These are phyloP conservation scores for Notamacropus eugenii DNA, from an alignment of 2,797 vertebrate species.

Conservation along the genomic window DNA sequence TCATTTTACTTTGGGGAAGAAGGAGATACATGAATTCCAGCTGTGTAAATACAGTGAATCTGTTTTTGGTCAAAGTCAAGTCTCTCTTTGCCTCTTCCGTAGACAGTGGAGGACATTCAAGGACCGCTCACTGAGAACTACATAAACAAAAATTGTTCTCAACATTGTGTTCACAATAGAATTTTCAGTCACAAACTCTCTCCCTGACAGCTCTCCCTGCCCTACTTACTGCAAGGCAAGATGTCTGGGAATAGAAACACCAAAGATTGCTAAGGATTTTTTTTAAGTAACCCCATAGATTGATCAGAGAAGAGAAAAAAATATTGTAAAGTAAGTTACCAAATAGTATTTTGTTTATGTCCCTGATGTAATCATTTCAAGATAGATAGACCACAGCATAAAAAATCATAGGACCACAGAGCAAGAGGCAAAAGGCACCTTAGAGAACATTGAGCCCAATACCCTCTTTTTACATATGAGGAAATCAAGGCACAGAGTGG, in stretches of 20 bases:
- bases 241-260: not conserved
- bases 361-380: not conserved
- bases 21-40: not conserved
- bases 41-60: constrained; percentile 4
- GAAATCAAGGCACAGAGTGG: not conserved
- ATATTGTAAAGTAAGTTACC: not conserved
- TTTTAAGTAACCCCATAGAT: not conserved
- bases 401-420: not conserved
- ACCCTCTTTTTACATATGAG: not conserved
- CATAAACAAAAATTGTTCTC: not conserved
- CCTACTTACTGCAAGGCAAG: not conserved
- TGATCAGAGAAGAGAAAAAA: not conserved
- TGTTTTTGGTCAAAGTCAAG: not conserved
- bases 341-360: not conserved
- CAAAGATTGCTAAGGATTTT: not conserved
- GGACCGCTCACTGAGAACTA: accelerated
- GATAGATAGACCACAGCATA: not conserved
- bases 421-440: not conserved
- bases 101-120: not conserved
- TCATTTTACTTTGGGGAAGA: not conserved
- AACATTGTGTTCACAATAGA: not conserved
- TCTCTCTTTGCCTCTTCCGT: not conserved
- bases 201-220: not conserved
- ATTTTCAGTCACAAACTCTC: not conserved
- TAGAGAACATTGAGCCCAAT: not conserved